Percentiles rank a stretch among this genome's conserved stretches.
phyloP scores from a whole-genome alignment of 2,797 vertebrate genomes.

The Coreius guichenoti region DNA sequence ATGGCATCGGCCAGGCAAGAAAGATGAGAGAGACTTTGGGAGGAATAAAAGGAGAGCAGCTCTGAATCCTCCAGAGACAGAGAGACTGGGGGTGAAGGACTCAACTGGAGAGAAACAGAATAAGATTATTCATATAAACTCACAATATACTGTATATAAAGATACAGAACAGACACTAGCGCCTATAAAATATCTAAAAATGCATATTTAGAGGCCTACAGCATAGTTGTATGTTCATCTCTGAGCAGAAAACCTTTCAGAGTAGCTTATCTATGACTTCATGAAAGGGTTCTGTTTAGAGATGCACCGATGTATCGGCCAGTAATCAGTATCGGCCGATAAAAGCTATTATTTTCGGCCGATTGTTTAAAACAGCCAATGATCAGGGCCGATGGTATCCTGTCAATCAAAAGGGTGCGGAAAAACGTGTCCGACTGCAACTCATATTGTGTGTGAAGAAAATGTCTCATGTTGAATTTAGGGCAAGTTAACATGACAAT shows the following conservation, averaged over 20 bases:
- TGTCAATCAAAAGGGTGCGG: too few relatives aligned
- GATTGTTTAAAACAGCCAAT: too few relatives aligned
- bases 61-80: slow-evolving; percentile 85
- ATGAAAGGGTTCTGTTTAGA: background rate
- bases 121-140: background rate
- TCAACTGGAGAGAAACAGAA: slow-evolving; percentile 67
- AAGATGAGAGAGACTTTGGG: slow-evolving; percentile 87
- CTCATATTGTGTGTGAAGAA: too few relatives aligned
- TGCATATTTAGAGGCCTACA: too few relatives aligned
- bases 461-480: too few relatives aligned
- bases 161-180: slow-evolving; percentile 25
- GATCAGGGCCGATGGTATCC: too few relatives aligned
- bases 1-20: slow-evolving; percentile 85
- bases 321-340: too few relatives aligned
- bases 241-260: background rate
- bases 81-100: slow-evolving; percentile 75
- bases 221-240: background rate
- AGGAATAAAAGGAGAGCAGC: slow-evolving; percentile 89
- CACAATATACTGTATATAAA: background rate
- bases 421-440: too few relatives aligned
- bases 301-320: too few relatives aligned
- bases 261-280: background rate
- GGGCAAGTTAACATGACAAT: too few relatives aligned
- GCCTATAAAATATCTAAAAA: background rate
- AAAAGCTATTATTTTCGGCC: too few relatives aligned